Base-by-base conservation (phyloP, 2,797 vertebrate species). In the Macrochelys suwanniensis region DNA sequence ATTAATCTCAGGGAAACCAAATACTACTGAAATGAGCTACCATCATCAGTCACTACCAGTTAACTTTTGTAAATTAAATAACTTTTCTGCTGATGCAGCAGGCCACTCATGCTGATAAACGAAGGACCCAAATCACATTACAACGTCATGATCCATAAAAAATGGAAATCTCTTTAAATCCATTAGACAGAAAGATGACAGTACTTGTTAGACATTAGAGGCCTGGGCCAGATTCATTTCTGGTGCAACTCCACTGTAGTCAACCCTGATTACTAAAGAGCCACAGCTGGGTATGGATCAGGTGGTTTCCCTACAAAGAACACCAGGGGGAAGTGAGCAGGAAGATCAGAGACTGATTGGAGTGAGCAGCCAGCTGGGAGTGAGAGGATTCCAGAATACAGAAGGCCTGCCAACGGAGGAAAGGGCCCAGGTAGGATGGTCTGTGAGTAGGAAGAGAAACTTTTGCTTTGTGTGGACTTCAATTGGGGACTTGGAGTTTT, bases 61-160 rank as follows among this genome's bases (percentile, higher is more conserved):
- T 54, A 71, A 28, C 15, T 82, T 26, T 23, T 11, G 23, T 33
- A 91, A 84, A 81, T 51, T 78, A 65, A 91, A 59, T 82, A 71
- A 26, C 4, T 68, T 68, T 68, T 68, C 19, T 68, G n/a, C 65
- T 5, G 57, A 59, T 53, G 25, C 51, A 0, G 1, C 8, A 78
- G 68, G 31, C 45, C 74, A 26, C 37, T 8, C 71, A 42, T 79
- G 85, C 68, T 85, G 56, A 42, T 53, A 82, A 54, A 42, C 28
- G 80, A 78, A 88, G 78, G 68, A 57, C 10, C 6, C 0, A 0
- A 61, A 17, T 54, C 26, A 50, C 42, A 33, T 49, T 51, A 5
- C 56, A 51, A 68, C 11, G 82, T 33, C 19, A 85, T 33, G 71
- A 33, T 31, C 37, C 28, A 19, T 61, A 82, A 89, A 53, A 26